Evolutionary conservation across 2,888 invertebrate species (phyloP), one percentile per base, ranked within the genome.

Genomic region (Pandemis cinnamomeana): DNA sequence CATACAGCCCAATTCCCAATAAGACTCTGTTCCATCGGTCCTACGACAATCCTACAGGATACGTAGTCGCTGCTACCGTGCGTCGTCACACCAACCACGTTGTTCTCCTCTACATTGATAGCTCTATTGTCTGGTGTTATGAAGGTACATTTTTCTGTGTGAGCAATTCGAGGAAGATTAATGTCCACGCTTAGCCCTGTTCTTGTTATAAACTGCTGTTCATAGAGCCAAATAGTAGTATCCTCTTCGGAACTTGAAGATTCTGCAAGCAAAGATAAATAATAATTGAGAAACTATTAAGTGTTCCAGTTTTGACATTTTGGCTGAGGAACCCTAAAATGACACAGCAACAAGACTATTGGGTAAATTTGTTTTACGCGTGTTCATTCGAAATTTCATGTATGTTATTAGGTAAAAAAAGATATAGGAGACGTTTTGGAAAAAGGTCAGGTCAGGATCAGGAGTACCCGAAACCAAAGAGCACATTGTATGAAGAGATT

Each of bases 1-100:
- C 76, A 69, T 6, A 77, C n/a, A 2, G 70, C 67, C 77, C 77
- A 77, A 0, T 70, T 48, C 51, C 77, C 77, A 53, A 77, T 71
- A 27, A 72, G 41, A 8, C 66, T n/a, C 0, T 63, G 64, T 41
- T 68, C 71, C 55, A 77, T 76, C 0, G 76, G 76, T 13, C 76
- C 75, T 4, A 77, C 69, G 5, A 72, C 75, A 3, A 76, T 48
- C 62, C 75, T 75, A 62, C 77, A 77, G 0, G 76, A 76, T 1
- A 77, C 77, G 48, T 76, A 77, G 15, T 74, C 53, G 41, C 72
- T 76, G 4, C 51, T 63, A 8, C 13, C 20, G 27, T 76, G 68
- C 13, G 64, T 20, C 11, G 69, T 76, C 44, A 76, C 76, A 15
- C 76, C 75, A 15, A 27, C 20, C 11, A 72, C 48, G 0, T 5